A percentile compares a stretch with the other conserved stretches of the same genome.
Evolutionary conservation across 2,888 invertebrate genomes (phyloP).

Genomic region (Orchesella flavescens): DNA sequence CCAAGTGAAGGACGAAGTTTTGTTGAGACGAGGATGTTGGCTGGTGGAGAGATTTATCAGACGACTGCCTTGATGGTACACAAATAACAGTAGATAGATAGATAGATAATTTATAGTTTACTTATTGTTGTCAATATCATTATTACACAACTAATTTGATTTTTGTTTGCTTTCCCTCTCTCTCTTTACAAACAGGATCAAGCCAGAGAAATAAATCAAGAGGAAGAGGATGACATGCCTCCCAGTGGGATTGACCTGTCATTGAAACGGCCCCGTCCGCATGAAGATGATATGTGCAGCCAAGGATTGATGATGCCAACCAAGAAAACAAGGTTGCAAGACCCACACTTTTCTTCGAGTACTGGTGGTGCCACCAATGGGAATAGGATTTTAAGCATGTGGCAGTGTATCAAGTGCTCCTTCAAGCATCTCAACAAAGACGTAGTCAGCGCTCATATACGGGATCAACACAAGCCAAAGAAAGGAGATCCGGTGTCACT

Average conservation of each 20-base stretch:
- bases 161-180: constrained; percentile 16
- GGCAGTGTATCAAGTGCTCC: constrained; percentile 93
- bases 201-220: neutral
- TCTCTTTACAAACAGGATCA: constrained; percentile 21
- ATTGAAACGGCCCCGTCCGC: constrained; percentile 47
- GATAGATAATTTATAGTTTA: constrained; percentile 8
- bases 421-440: constrained; percentile 83
- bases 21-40: constrained; percentile 68
- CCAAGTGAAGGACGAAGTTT: constrained; percentile 55
- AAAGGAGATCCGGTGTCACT: constrained; percentile 68
- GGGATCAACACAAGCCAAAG: constrained; percentile 78
- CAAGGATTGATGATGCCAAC: neutral
- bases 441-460: constrained; percentile 81
- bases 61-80: constrained; percentile 34
- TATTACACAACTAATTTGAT: neutral
- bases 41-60: constrained; percentile 67
- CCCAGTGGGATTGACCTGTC: constrained; percentile 42
- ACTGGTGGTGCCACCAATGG: constrained; percentile 68
- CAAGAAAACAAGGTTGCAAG: constrained; percentile 20
- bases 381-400: constrained; percentile 74
- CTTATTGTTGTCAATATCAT: neutral
- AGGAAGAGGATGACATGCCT: constrained; percentile 34
- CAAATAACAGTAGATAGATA: neutral
- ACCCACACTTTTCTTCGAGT: constrained; percentile 70
- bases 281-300: constrained; percentile 31